Evolutionary conservation across 2,888 invertebrate genomes (phyloP).

Genomic region (Colostygia pectinataria): DNA sequence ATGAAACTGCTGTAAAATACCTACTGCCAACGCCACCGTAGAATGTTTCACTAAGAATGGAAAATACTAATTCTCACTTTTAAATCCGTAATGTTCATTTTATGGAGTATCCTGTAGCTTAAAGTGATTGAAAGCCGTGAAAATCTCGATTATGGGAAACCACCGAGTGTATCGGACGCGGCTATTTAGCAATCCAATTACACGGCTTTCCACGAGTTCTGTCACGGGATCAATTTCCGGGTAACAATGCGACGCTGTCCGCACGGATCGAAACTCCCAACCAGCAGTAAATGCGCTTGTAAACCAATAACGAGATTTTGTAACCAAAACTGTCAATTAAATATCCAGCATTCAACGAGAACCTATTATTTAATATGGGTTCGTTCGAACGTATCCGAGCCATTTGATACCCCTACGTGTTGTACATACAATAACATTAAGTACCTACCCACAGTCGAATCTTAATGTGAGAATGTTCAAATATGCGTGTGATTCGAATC

Average conservation of each 20-base stretch:
- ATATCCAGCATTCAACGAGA: conserved; percentile 31
- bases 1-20: conserved; percentile 20
- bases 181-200: conserved; percentile 65
- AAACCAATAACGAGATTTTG: conserved; percentile 48
- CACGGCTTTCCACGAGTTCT: conserved; percentile 62
- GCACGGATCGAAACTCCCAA: conserved; percentile 39
- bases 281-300: conserved; percentile 38
- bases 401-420: conserved; percentile 37
- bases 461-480: conserved; percentile 65
- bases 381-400: conserved; percentile 13
- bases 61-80: not conserved
- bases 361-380: conserved; percentile 22
- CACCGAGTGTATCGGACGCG: conserved; percentile 46
- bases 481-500: conserved; percentile 67
- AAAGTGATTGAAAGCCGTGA: conserved; percentile 35
- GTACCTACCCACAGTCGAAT: conserved; percentile 40
- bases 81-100: conserved; percentile 7
- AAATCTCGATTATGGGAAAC: conserved; percentile 34
- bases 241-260: conserved; percentile 42
- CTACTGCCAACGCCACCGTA: conserved; percentile 2
- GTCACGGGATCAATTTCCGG: conserved; percentile 61
- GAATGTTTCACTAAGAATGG: not conserved
- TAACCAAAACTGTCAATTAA: conserved; percentile 40
- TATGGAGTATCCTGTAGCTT: conserved; percentile 1
- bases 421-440: conserved; percentile 41